Percentiles rank a stretch among this genome's conserved stretches.
These are phyloP conservation scores for Ictalurus punctatus DNA, from an alignment of 2,113 vertebrate species.

Conservation along the genomic window DNA sequence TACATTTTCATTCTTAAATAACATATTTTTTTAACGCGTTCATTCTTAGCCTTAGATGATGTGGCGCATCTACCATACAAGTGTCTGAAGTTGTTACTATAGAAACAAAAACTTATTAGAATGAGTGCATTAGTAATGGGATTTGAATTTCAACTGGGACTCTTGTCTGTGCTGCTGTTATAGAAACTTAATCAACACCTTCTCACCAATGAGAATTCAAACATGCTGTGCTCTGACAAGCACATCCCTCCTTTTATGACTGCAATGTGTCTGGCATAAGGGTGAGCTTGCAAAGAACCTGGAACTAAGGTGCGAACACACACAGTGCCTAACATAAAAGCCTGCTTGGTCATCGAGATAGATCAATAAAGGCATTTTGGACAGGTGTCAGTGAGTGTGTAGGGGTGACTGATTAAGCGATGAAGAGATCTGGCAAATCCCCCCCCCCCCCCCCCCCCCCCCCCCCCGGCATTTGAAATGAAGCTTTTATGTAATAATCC, in stretches of 20 bases:
- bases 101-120: background rate
- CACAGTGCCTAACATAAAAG: slow-evolving; percentile 5
- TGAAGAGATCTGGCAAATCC: slow-evolving; percentile 24
- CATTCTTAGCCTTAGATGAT: background rate
- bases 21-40: background rate
- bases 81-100: background rate
- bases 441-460: no score
- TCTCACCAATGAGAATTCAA: background rate
- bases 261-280: background rate
- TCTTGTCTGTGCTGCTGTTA: background rate
- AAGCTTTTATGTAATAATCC: slow-evolving; percentile 31
- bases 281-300: background rate
- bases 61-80: background rate
- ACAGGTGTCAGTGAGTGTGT: slow-evolving; percentile 3
- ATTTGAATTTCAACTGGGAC: background rate
- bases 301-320: slow-evolving; percentile 10
- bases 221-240: background rate
- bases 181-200: background rate
- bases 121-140: background rate
- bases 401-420: slow-evolving; percentile 1
- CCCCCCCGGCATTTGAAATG: background rate
- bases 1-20: background rate
- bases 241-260: background rate
- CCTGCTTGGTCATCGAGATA: background rate
- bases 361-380: slow-evolving; percentile 21